Evolutionary conservation across 2,888 invertebrate species (phyloP), one percentile per base, ranked within the genome.

Genomic region (Andrena marginata): DNA sequence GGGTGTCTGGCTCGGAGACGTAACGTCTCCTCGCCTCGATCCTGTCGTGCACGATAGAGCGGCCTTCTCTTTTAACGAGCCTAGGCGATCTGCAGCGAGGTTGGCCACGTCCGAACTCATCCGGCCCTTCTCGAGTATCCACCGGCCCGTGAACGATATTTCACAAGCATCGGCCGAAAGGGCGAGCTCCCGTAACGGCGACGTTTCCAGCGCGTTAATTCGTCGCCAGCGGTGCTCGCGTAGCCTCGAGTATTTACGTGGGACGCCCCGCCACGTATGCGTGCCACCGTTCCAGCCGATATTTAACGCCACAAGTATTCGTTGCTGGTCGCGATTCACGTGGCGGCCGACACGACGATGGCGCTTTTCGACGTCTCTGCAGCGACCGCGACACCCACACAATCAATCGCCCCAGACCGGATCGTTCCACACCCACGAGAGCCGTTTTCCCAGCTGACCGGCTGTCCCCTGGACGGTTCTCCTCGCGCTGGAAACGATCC

Each of bases 381-480:
- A 77, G 86, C 88, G 85, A 72, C 72, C 89, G 86, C 86, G 87
- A 86, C 85, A 82, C 90, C 86, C 89, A 84, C 84, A 82, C 87
- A 89, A 87, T 89, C 87, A 87, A 88, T 83, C 89, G 87, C 80
- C 82, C 79, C 80, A 79, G 83, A 80, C 80, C 84, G 71, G 84
- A 82, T 81, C 35, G 81, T 88, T 87, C 85, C 89, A 88, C 88
- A 88, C 89, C 89, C 88, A 88, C 83, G 85, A 79, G 76, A 77
- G 65, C 26, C 81, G 82, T 84, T 88, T 77, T 54, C 79, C 79
- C 87, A 82, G 88, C 88, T 87, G 88, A 87, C 77, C 77, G 72
- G 71, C 60, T 51, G 49, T 77, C 56, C 56, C 75, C 54, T 7
- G 72, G 75, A 77, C 49, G 75, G 68, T 83, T 64, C 23, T 54